Evolutionary conservation across 2,888 invertebrate species (phyloP).

Genomic region (Lottia gigantea): DNA sequence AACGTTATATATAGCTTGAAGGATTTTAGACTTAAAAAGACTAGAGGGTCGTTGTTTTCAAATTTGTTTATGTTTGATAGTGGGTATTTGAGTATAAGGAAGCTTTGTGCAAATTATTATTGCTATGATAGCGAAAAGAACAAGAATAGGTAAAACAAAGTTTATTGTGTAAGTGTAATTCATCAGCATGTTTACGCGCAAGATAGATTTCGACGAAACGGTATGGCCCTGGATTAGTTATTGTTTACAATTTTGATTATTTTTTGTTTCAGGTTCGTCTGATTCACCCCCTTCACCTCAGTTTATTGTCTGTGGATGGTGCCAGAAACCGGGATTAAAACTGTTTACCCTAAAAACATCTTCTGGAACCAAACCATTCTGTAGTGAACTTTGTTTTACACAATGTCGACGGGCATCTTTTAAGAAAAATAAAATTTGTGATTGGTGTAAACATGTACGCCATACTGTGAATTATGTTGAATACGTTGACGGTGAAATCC

Average conservation of each 20-base stretch:
- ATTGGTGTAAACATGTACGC: constrained; percentile 91
- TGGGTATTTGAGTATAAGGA: too few relatives aligned
- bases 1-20: not conserved
- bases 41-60: too few relatives aligned
- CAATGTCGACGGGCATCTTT: constrained; percentile 90
- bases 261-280: constrained; percentile 28
- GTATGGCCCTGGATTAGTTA: too few relatives aligned
- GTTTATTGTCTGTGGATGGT: constrained; percentile 66
- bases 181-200: too few relatives aligned
- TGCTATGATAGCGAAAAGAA: too few relatives aligned
- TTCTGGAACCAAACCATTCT: constrained; percentile 73
- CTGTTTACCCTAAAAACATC: constrained; percentile 62
- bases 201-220: too few relatives aligned
- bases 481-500: constrained; percentile 90
- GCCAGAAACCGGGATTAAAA: constrained; percentile 66
- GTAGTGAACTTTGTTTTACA: constrained; percentile 90
- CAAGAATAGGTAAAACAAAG: too few relatives aligned
- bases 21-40: too few relatives aligned
- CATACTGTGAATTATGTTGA: constrained; percentile 92
- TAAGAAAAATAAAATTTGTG: constrained; percentile 88
- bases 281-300: constrained; percentile 37
- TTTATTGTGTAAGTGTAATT: too few relatives aligned
- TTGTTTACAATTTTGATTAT: not conserved
- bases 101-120: too few relatives aligned
- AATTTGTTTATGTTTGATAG: too few relatives aligned